A percentile compares a stretch with the other conserved stretches of the same genome.
phyloP scores from a whole-genome alignment of 35 echinoderm and acorn worm species.

The Acanthaster planci region DNA sequence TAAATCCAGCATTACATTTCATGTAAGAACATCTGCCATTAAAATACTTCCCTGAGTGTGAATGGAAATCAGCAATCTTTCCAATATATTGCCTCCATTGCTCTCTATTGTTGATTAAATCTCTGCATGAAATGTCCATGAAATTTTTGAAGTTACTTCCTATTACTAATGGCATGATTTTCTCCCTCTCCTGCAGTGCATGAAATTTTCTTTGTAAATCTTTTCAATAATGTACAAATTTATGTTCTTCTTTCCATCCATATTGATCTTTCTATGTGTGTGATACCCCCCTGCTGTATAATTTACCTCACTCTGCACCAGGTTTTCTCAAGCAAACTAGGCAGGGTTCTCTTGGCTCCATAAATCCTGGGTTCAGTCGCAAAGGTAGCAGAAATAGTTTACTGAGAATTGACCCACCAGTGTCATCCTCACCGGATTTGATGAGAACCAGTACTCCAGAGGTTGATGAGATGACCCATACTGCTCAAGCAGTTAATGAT shows the following conservation, averaged over 20 bases:
- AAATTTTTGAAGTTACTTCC: neutral
- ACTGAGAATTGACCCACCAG: neutral
- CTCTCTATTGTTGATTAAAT: no score
- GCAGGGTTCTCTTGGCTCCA: conserved; percentile 33
- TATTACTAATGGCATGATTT: neutral
- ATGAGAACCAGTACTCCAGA: neutral
- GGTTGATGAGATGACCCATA: neutral
- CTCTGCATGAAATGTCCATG: no score
- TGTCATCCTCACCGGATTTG: neutral
- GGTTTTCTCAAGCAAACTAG: conserved; percentile 51
- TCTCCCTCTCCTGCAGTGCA: conserved; percentile 15
- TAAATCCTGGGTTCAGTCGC: conserved; percentile 50
- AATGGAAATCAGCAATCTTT: no score
- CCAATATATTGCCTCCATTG: no score
- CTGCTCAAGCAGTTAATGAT: neutral
- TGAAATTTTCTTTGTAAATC: no score
- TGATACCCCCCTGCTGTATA: conserved; percentile 9
- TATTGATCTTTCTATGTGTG: neutral
- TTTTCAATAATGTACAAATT: conserved; percentile 8
- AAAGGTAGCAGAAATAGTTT: neutral
- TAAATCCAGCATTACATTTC: no score
- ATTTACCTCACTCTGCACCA: conserved; percentile 16
- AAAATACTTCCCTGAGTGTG: no score
- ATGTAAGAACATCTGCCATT: no score
- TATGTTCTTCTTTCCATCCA: neutral